Base-by-base conservation (phyloP, 2,888 invertebrate genomes). In the Cremastobaeus sp. region DNA sequence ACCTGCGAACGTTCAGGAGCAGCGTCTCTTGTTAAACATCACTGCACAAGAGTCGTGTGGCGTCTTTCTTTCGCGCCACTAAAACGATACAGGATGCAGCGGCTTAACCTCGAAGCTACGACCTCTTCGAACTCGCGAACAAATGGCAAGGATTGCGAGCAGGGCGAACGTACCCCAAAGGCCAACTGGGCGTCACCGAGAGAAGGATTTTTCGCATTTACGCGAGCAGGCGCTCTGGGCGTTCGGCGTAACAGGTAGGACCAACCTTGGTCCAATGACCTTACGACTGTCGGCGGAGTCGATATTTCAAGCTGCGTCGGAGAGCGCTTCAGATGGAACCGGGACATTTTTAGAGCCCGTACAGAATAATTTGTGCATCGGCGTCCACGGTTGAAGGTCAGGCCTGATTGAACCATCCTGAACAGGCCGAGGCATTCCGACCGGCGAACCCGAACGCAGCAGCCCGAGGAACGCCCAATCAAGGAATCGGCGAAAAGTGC, bases 191-290 rank as follows among this genome's bases (percentile, higher is more conserved):
- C 77, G 73, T 79, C 50, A 74, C 70, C 69, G 30, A 41, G 25
- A 62, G 48, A 59, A 54, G 21, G 54, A 59, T 47, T 57, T 52
- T n/a, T 47, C 12, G 43, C 60, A 21, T 62, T 59, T 65, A 50
- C 43, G 57, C 47, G 55, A 30, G 65, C 68, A 50, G 57, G 73
- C 71, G 66, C 12, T 57, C 30, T 9, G 32, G 45, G 50, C 54
- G 65, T 39, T 68, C 37, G 60, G 75, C 60, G 73, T 72, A 68
- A 74, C 81, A 79, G 79, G 82, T 82, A 81, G 81, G 80, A 79
- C 79, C 79, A 81, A 77, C 84, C 84, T 84, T 84, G 84, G 81
- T 83, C 83, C 84, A 83, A 83, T 82, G 81, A 84, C 83, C 83
- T 82, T 81, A 76, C 73, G 70, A 79, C 71, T 70, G 68, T 72